Evolutionary conservation across 2,113 vertebrate genomes (phyloP).

Genomic region (Zosterops hypoxanthus): DNA sequence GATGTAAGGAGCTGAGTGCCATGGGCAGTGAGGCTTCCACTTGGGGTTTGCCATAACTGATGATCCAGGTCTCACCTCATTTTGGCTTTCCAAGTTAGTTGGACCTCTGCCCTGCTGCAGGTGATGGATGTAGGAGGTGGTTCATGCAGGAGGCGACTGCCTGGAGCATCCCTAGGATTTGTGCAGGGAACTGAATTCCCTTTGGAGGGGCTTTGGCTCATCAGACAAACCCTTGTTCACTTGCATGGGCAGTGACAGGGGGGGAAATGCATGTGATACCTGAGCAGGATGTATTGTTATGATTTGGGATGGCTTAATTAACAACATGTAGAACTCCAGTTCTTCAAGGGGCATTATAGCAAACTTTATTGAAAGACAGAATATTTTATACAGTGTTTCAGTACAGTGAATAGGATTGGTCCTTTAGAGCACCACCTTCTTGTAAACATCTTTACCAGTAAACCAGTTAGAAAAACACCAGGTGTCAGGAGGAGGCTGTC

Average conservation of each 20-base stretch:
- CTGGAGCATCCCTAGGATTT: not conserved
- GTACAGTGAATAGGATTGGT: too few relatives aligned
- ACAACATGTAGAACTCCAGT: too few relatives aligned
- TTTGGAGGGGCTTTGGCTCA: not conserved
- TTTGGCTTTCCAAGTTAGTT: not conserved
- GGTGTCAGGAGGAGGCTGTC: too few relatives aligned
- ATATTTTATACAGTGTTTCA: too few relatives aligned
- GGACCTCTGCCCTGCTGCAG: not conserved
- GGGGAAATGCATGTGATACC: not conserved
- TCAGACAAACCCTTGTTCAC: not conserved
- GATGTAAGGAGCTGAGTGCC: not conserved
- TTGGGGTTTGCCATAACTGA: fast-evolving
- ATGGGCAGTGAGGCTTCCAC: not conserved
- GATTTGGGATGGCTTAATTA: too few relatives aligned
- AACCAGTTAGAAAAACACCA: too few relatives aligned
- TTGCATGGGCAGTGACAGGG: fast-evolving
- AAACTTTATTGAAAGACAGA: too few relatives aligned
- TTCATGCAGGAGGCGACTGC: not conserved
- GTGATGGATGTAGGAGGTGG: not conserved
- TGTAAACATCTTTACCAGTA: too few relatives aligned
- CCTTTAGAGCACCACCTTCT: too few relatives aligned
- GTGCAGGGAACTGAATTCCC: not conserved
- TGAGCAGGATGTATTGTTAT: not conserved
- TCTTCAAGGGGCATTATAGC: too few relatives aligned
- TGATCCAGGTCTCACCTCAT: not conserved